A percentile compares a stretch with the other conserved stretches of the same genome.
phyloP scores from a whole-genome alignment of 2,113 vertebrate species.

The Hippocampus barbouri region DNA sequence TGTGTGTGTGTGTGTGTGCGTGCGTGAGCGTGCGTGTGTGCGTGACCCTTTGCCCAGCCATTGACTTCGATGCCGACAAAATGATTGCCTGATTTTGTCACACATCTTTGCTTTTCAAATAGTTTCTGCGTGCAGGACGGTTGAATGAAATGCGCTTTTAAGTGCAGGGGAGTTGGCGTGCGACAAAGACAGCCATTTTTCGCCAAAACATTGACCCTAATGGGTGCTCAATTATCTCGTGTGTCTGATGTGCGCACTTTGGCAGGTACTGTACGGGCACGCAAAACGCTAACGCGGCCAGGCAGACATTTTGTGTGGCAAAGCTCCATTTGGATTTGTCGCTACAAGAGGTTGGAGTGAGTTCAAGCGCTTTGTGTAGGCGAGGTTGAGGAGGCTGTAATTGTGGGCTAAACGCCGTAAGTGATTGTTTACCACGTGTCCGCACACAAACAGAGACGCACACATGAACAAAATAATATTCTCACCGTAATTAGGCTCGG shows the following conservation, averaged over 20 bases:
- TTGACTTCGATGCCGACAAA: constrained; percentile 50
- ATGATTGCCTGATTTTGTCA: constrained; percentile 47
- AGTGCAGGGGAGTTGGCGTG: constrained; percentile 23
- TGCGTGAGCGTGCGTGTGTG: no score
- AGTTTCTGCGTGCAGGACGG: constrained; percentile 3
- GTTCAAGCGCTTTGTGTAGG: constrained; percentile 37
- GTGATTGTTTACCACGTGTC: constrained; percentile 48
- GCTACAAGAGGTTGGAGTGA: constrained; percentile 28
- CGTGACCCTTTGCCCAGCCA: constrained; percentile 35
- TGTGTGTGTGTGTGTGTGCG: constrained; percentile 25
- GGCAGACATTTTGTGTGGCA: constrained; percentile 10
- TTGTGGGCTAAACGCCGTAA: constrained; percentile 44
- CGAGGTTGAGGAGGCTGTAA: constrained; percentile 30
- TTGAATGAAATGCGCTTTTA: constrained; percentile 29
- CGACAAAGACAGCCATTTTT: constrained; percentile 54
- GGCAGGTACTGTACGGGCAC: constrained; percentile 29
- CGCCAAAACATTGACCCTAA: constrained; percentile 55
- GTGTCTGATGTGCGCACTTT: constrained; percentile 12
- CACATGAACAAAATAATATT: constrained; percentile 18
- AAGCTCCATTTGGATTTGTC: constrained; percentile 49
- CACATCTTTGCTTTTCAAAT: constrained; percentile 39
- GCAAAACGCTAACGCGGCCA: constrained; percentile 10
- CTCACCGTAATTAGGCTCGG: constrained; percentile 20
- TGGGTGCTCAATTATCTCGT: constrained; percentile 36
- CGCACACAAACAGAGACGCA: constrained; percentile 9